Conservation (phyloP, 2,888 invertebrate species). For the Limulus polyphemus region DNA sequence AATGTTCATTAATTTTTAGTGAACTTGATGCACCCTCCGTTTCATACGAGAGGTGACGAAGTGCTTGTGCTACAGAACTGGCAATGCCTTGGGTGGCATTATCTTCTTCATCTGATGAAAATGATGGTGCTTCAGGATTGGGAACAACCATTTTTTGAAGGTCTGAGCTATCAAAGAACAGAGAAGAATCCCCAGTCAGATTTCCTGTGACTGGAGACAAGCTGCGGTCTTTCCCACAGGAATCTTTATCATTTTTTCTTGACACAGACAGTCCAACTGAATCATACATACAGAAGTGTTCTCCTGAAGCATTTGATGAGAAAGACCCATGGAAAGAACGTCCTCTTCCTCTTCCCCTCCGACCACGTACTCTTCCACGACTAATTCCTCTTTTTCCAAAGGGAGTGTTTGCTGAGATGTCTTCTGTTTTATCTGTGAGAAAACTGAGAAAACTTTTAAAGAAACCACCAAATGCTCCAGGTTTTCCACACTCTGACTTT, state of each 20-base stretch:
- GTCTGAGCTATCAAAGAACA: neutral
- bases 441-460: constrained; percentile 22
- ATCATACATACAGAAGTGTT: neutral
- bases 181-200: neutral
- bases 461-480: constrained; percentile 8
- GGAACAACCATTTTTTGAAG: constrained; percentile 21
- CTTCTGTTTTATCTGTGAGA: constrained; percentile 3
- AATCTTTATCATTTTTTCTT: neutral
- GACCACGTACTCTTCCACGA: neutral
- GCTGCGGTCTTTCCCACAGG: neutral
- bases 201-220: neutral
- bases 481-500: constrained; percentile 5
- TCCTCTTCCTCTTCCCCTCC: neutral
- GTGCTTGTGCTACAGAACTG: neutral
- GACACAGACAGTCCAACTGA: neutral
- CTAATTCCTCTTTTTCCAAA: neutral
- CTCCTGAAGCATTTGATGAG: neutral
- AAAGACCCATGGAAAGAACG: neutral
- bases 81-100: neutral
- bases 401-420: neutral
- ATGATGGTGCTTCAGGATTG: constrained; percentile 23
- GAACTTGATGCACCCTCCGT: neutral
- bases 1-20: neutral
- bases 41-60: neutral
- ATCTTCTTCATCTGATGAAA: constrained; percentile 15